These are phyloP conservation scores for Tylochromis polylepis DNA, from an alignment of 2,113 vertebrate genomes.

Conservation along the genomic window DNA sequence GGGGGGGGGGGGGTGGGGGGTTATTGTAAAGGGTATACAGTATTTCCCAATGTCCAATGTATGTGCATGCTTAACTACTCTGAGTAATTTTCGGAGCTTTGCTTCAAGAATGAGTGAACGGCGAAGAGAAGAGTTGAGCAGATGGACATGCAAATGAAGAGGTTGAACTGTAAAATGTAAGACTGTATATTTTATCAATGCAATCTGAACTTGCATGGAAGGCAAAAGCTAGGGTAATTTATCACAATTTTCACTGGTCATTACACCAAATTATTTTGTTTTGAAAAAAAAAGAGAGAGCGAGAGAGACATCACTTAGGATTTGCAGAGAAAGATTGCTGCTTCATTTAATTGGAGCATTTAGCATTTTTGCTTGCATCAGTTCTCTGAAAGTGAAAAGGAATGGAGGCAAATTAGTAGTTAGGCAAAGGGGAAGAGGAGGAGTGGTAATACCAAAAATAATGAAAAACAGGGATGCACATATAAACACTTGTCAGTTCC, in stretches of 20 bases:
- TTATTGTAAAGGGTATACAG: background rate
- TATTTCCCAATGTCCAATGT: conserved; percentile 45
- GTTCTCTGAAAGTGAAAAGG: background rate
- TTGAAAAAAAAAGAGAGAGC: background rate
- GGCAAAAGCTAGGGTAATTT: background rate
- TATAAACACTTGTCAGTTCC: background rate
- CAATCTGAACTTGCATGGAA: background rate
- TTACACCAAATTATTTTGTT: conserved; percentile 43
- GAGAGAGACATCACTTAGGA: background rate
- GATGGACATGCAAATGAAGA: conserved; percentile 24
- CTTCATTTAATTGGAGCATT: conserved; percentile 38
- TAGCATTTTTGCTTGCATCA: conserved; percentile 11
- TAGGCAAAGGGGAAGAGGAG: background rate
- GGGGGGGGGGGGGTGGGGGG: background rate
- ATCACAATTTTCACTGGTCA: conserved; percentile 25
- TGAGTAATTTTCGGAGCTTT: conserved; percentile 1
- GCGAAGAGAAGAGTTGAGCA: background rate
- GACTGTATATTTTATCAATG: background rate
- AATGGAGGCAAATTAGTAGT: background rate
- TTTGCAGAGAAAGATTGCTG: conserved; percentile 13
- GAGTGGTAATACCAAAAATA: background rate
- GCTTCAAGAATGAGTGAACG: background rate
- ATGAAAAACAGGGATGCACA: background rate
- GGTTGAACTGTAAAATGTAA: conserved; percentile 13
- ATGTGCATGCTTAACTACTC: conserved; percentile 40